Evolutionary conservation across 2,113 vertebrate genomes (phyloP).

Genomic region (Archocentrus centrarchus): DNA sequence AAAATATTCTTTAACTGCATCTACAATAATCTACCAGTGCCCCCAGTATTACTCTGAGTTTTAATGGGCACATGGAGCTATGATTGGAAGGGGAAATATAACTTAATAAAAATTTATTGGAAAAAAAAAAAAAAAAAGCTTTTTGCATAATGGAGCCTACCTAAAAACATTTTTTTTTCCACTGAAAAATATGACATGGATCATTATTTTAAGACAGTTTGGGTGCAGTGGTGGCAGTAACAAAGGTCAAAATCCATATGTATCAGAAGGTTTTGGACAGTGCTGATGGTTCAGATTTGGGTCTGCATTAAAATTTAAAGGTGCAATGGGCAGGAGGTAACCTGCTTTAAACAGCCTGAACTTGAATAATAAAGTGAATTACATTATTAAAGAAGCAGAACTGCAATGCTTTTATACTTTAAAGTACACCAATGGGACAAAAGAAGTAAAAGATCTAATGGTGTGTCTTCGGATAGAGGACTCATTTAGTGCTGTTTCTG

Average conservation of each 20-base stretch:
- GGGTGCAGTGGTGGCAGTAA: background rate
- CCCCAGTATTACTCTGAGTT: background rate
- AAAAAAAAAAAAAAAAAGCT: background rate
- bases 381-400: constrained; percentile 12
- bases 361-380: constrained; percentile 24
- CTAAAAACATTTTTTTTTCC: background rate
- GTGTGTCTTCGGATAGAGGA: constrained; percentile 20
- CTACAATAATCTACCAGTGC: background rate
- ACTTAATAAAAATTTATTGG: background rate
- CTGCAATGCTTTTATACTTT: constrained; percentile 16
- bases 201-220: background rate
- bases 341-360: background rate
- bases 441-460: background rate
- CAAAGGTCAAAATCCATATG: background rate
- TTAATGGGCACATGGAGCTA: background rate
- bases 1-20: background rate
- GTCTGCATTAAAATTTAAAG: background rate
- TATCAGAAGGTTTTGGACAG: background rate
- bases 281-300: background rate
- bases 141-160: background rate
- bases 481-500: constrained; percentile 24
- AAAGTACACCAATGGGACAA: constrained; percentile 17
- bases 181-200: background rate
- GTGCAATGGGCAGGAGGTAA: background rate
- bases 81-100: background rate